Base-by-base conservation (phyloP, 2,888 invertebrate species). In the Panzeria rudis region DNA sequence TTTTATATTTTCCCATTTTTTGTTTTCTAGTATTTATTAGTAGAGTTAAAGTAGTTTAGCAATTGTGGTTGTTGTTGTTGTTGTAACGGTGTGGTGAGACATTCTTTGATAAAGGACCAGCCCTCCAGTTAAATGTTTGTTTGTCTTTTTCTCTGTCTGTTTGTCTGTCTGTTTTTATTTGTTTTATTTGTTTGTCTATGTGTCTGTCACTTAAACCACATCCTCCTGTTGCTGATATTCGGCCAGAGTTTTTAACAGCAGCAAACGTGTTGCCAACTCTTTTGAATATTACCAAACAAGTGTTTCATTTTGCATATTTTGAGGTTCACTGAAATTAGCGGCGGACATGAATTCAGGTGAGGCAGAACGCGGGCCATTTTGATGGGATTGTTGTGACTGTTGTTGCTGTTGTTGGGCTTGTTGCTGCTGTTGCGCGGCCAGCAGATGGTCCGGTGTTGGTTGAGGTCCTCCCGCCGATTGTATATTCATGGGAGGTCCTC, bases 281-380 rank as follows among this genome's bases (percentile, higher is more conserved):
- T 91, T 91, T 88, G 91, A 91, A 91, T 92, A 93, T 93, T 95
- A 95, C 95, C 95, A 95, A 93, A 95, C 95, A 90, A 95, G 94
- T 76, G 95, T 95, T 92, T 95, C 95, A 92, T 95, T 95, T 91
- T 95, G 94, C 93, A 94, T 94, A 93, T 95, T 95, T 92, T 95
- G 95, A 88, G 95, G 95, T 92, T 95, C 95, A 88, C 94, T 94
- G 90, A 95, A 95, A 88, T 94, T 94, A 79, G 94, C 94, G 79
- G 94, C 93, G 77, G 93, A 93, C 93, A 95, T 95, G 93, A 95
- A 96, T 93, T 95, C 95, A 64, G 96, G 96, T 89, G 96, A 96
- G 86, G 96, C 95, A 73, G 96, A 95, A 88, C 96, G 94, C 84
- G 95, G 95, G 86, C 95, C 95, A 87, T 91, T 91, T 89, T 90